Evolutionary conservation across 2,113 vertebrate genomes (phyloP).

Genomic region (Malurus alboscapulatus): DNA sequence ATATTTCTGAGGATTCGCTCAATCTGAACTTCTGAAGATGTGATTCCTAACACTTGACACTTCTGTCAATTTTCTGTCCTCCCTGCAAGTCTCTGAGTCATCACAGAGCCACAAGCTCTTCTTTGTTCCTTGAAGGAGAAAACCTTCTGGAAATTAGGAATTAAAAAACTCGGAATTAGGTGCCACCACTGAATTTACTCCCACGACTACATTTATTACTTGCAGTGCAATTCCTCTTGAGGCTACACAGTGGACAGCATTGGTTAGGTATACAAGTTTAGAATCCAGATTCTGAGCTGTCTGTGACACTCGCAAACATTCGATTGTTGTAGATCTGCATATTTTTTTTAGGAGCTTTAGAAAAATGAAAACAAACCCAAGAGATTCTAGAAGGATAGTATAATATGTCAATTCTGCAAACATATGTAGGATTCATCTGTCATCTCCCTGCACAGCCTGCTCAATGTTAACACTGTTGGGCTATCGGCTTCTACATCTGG

Average conservation of each 20-base stretch:
- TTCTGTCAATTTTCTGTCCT: background rate
- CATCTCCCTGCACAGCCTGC: conserved; percentile 58
- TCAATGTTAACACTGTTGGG: conserved; percentile 43
- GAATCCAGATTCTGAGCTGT: conserved; percentile 17
- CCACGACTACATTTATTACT: background rate
- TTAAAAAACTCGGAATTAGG: background rate
- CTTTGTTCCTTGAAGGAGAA: background rate
- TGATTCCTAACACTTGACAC: background rate
- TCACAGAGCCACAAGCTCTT: background rate
- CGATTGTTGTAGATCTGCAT: background rate
- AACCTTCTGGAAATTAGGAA: background rate
- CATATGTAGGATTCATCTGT: conserved; percentile 54
- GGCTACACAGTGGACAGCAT: background rate
- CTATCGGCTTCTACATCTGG: conserved; percentile 55
- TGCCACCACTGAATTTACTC: background rate
- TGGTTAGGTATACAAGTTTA: background rate
- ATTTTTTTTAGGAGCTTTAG: background rate
- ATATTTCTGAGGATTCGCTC: background rate
- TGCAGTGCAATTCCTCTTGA: background rate
- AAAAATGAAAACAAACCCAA: conserved; percentile 6
- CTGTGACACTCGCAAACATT: background rate
- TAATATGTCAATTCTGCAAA: conserved; percentile 29
- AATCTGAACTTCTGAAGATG: background rate
- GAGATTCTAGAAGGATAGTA: background rate
- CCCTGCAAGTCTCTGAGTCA: background rate